These are phyloP conservation scores for Tetramorium alpestre DNA, from an alignment of 1,140 invertebrate genomes.

Conservation along the genomic window DNA sequence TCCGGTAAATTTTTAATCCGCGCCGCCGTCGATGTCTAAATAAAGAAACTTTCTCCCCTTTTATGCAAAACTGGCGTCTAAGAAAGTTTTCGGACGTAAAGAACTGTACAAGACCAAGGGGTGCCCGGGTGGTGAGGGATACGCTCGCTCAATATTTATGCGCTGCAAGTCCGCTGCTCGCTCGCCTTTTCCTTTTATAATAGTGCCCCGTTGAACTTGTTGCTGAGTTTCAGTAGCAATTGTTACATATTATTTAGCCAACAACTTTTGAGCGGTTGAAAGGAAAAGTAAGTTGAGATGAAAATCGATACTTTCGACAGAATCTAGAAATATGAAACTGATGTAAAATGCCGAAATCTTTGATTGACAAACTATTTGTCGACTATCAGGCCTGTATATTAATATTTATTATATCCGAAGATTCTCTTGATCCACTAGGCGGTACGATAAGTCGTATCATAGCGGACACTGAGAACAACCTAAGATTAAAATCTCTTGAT, in stretches of 20 bases:
- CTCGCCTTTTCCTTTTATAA: slow-evolving; percentile 39
- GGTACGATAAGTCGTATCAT: neutral
- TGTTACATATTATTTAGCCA: slow-evolving; percentile 37
- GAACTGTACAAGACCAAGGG: slow-evolving; percentile 50
- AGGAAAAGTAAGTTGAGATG: slow-evolving; percentile 26
- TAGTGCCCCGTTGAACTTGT: slow-evolving; percentile 61
- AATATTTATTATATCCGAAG: neutral
- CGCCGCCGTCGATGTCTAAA: slow-evolving; percentile 61
- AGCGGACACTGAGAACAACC: neutral
- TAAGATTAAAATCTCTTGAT: slow-evolving; percentile 5
- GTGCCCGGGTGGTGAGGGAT: slow-evolving; percentile 56
- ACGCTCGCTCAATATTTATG: slow-evolving; percentile 70
- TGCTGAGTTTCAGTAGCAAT: slow-evolving; percentile 49
- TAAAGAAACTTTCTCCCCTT: slow-evolving; percentile 64
- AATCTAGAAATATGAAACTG: neutral
- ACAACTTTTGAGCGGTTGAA: slow-evolving; percentile 9
- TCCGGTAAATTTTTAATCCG: slow-evolving; percentile 65
- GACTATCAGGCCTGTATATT: neutral
- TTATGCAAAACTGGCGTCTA: slow-evolving; percentile 67
- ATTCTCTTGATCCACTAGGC: neutral
- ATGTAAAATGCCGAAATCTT: neutral
- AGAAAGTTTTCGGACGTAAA: slow-evolving; percentile 67
- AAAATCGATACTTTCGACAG: neutral
- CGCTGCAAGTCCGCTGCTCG: slow-evolving; percentile 50
- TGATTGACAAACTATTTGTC: neutral